Evolutionary conservation across 2,888 invertebrate species (phyloP).

Genomic region (Dicranocentrus wangi): DNA sequence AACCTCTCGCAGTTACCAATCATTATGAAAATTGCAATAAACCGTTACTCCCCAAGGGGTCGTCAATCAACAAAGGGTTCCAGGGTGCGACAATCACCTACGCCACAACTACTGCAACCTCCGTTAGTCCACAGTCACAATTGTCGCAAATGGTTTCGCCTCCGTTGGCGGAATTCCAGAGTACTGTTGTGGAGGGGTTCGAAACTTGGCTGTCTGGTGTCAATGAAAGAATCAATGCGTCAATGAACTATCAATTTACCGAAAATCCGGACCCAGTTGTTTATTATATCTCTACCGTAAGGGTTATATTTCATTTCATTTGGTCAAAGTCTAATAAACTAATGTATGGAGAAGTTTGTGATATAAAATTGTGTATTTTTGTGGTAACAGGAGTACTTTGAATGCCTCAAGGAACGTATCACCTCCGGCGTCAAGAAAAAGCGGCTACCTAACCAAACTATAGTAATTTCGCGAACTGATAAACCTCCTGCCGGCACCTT

Average conservation of each 20-base stretch:
- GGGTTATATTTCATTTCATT: slow-evolving; percentile 48
- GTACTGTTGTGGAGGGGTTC: slow-evolving; percentile 76
- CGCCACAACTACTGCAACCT: neutral
- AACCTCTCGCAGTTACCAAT: slow-evolving; percentile 5
- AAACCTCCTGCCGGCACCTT: slow-evolving; percentile 81
- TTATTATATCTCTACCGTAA: slow-evolving; percentile 82
- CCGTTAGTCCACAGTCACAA: neutral
- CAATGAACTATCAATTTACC: slow-evolving; percentile 82
- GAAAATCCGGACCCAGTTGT: slow-evolving; percentile 81
- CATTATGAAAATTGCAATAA: slow-evolving; percentile 44
- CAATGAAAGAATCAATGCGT: slow-evolving; percentile 85
- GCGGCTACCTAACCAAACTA: slow-evolving; percentile 81
- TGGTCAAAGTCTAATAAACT: slow-evolving; percentile 5
- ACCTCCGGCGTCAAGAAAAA: slow-evolving; percentile 80
- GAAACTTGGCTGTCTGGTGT: slow-evolving; percentile 84
- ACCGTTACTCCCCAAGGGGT: slow-evolving; percentile 13
- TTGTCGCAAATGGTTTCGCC: too few species aligned
- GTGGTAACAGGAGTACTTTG: slow-evolving; percentile 80
- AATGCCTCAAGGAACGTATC: slow-evolving; percentile 83
- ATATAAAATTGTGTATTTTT: too few species aligned
- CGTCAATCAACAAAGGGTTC: neutral
- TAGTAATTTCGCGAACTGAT: slow-evolving; percentile 79
- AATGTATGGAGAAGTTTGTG: too few species aligned
- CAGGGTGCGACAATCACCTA: neutral
- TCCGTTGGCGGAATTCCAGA: neutral